A percentile compares a stretch with the other conserved stretches of the same genome.
Evolutionary conservation across 1,140 invertebrate genomes (phyloP).

Genomic region (Mycetomoellerius zeteki): DNA sequence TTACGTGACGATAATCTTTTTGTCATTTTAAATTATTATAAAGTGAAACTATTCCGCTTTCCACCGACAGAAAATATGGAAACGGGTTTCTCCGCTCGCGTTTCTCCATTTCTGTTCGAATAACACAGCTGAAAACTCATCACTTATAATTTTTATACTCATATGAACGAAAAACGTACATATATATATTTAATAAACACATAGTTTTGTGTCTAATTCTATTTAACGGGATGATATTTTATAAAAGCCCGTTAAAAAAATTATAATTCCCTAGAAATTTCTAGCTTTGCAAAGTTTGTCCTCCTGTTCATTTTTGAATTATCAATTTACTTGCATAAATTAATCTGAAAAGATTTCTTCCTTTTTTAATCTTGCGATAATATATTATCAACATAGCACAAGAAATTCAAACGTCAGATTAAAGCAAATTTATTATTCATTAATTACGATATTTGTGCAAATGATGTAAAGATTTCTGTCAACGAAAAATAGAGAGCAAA

Average conservation of each 20-base stretch:
- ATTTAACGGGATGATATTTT: background rate
- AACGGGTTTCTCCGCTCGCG: background rate
- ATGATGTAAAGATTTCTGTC: background rate
- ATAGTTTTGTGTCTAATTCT: conserved; percentile 1
- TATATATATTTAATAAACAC: conserved; percentile 25
- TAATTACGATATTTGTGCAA: conserved; percentile 13
- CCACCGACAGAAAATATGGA: background rate
- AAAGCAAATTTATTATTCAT: background rate
- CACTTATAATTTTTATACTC: background rate
- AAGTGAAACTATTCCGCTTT: conserved; percentile 31
- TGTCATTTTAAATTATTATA: conserved; percentile 48
- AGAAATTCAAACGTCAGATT: conserved; percentile 5
- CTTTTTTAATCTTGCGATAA: background rate
- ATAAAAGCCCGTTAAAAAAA: background rate
- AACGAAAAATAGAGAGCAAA: background rate
- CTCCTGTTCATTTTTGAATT: background rate
- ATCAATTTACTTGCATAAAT: background rate
- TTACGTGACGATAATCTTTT: conserved; percentile 56
- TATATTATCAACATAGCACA: background rate
- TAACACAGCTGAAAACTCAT: conserved; percentile 27
- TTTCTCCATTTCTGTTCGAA: conserved; percentile 33
- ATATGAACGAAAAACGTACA: background rate
- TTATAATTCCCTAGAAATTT: background rate
- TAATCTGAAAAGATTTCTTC: background rate
- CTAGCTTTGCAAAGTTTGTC: background rate